A percentile compares a stretch with the other conserved stretches of the same genome.
Evolutionary conservation across 1,140 invertebrate species (phyloP).

Genomic region (Belonocnema kinseyi): DNA sequence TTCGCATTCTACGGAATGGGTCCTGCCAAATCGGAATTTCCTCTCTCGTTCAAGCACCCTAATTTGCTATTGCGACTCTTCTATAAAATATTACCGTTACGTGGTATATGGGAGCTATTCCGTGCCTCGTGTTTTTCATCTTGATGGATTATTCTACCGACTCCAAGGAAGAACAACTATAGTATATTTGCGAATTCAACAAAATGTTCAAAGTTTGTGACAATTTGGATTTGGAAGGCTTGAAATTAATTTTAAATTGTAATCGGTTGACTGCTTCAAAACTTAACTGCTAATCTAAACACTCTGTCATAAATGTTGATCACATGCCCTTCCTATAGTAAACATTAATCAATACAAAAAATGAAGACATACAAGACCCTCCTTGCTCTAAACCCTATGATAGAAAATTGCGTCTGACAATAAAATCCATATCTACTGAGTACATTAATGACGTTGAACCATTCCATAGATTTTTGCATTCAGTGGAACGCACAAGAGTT

Average conservation of each 20-base stretch:
- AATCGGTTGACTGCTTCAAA: no score
- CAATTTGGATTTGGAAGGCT: no score
- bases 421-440: not conserved
- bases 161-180: no score
- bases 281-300: no score
- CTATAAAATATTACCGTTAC: not conserved
- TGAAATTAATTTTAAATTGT: no score
- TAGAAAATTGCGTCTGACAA: no score
- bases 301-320: no score
- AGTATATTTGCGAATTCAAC: no score
- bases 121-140: not conserved
- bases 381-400: no score
- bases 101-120: not conserved
- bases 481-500: not conserved
- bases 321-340: no score
- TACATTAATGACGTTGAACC: no score
- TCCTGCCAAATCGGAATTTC: not conserved
- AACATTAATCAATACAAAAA: not conserved
- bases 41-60: not conserved
- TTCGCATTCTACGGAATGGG: not conserved
- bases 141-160: not conserved
- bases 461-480: not conserved
- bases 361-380: not conserved
- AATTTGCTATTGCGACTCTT: constrained; percentile 4
- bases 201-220: no score